Base-by-base conservation (phyloP, 2,888 invertebrate genomes). In the Brenthis daphne region DNA sequence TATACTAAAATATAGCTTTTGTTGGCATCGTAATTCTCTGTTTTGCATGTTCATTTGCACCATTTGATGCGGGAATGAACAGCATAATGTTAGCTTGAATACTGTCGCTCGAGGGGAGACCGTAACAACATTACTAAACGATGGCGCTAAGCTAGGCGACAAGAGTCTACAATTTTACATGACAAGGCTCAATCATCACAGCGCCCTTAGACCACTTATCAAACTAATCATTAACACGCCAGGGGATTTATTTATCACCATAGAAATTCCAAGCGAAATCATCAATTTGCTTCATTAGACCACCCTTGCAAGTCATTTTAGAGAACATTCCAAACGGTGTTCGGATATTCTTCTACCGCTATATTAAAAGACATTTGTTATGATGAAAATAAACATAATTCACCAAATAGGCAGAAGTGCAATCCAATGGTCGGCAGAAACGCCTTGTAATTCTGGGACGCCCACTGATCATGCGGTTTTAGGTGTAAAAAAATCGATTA, bases 401-500 rank as follows among this genome's bases (percentile, higher is more conserved):
- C 85, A 90, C 81, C 77, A 85, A 84, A 86, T 83, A 80, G 85
- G 81, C 83, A 82, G 85, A 85, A 82, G 81, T 80, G 82, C 81
- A 81, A 78, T 77, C 77, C 78, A 75, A 68, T 80, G 79, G 81
- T 84, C 89, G 87, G 86, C 89, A 90, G 86, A 91, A 89, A 85
- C 80, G 89, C 87, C 89, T 90, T 85, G 89, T 91, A 88, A 90
- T 87, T 82, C 82, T 81, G 79, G 79, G 79, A 89, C 92, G 89
- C 90, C 91, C 88, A 89, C 90, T 77, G 85, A 80, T 85, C 85
- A 82, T 87, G 91, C 87, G 88, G 90, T 90, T 91, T 88, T 86
- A 91, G 90, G 92, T 92, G 92, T 92, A 92, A 92, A 92, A 91
- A 92, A 92, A 89, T 91, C 91, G 90, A 92, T 92, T 92, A 90